Percentiles rank a stretch among this genome's conserved stretches.
These are phyloP conservation scores for Hydrophis major DNA, from an alignment of 2,797 vertebrate genomes.

Conservation along the genomic window DNA sequence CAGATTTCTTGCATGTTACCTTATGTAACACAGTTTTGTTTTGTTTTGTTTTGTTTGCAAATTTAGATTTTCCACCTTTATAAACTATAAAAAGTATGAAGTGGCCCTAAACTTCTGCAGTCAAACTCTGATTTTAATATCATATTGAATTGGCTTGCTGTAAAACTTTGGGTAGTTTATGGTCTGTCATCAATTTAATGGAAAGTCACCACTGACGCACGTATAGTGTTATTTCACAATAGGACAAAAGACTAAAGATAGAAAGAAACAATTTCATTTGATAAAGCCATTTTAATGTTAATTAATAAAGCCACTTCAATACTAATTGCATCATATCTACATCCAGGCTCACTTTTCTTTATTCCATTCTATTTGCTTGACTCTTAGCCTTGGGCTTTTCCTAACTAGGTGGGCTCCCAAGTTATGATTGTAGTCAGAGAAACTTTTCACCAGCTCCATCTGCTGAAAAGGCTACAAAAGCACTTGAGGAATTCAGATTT, in stretches of 20 bases:
- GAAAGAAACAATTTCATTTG: not conserved
- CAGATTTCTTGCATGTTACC: not conserved
- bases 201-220: not conserved
- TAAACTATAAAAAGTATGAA: not conserved
- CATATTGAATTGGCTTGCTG: not conserved
- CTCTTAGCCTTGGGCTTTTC: not conserved
- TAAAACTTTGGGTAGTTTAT: not conserved
- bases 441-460: not conserved
- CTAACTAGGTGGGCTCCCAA: not conserved
- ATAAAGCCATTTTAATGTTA: not conserved
- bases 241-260: not conserved
- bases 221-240: not conserved
- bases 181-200: not conserved
- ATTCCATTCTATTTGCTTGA: not conserved
- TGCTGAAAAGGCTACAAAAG: not conserved
- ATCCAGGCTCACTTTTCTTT: not conserved
- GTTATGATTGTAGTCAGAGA: not conserved
- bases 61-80: not conserved
- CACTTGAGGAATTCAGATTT: not conserved
- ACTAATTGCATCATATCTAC: not conserved
- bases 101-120: not conserved
- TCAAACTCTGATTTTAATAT: not conserved
- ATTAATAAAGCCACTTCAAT: not conserved
- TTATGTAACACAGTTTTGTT: not conserved
- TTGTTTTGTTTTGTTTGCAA: not conserved